Conservation (phyloP, 2,113 vertebrate species). For the Poicephalus meyeri region DNA sequence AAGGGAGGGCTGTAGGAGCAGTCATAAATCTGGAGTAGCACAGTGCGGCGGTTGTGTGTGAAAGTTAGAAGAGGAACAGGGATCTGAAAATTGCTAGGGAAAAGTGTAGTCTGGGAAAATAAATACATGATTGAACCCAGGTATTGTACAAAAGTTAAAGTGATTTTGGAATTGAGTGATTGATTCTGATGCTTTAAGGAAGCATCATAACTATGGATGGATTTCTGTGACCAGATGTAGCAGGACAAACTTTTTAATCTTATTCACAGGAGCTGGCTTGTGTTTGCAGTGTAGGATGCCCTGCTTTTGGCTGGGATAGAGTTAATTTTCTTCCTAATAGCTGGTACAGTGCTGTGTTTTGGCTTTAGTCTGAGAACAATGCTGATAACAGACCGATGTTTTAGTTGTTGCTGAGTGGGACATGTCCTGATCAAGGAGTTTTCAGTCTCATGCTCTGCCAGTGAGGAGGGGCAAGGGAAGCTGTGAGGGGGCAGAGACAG, state of each 20-base stretch:
- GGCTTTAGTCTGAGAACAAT: background rate
- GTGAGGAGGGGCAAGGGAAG: no score
- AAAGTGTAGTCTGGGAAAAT: background rate
- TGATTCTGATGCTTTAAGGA: background rate
- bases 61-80: background rate
- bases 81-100: background rate
- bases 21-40: background rate
- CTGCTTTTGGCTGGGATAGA: background rate
- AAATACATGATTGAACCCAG: background rate
- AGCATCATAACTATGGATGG: background rate
- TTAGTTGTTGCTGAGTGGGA: background rate
- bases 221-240: background rate
- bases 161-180: background rate
- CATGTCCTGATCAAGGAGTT: background rate
- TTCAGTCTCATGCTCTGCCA: background rate
- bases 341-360: background rate
- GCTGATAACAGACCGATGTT: background rate
- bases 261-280: background rate
- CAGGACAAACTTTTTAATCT: background rate
- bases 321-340: background rate
- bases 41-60: rapidly evolving
- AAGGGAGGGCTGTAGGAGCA: background rate
- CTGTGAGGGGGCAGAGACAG: background rate
- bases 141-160: background rate
- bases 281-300: background rate